Conservation (phyloP, 2,797 vertebrate species). For the Siniperca undulata region DNA sequence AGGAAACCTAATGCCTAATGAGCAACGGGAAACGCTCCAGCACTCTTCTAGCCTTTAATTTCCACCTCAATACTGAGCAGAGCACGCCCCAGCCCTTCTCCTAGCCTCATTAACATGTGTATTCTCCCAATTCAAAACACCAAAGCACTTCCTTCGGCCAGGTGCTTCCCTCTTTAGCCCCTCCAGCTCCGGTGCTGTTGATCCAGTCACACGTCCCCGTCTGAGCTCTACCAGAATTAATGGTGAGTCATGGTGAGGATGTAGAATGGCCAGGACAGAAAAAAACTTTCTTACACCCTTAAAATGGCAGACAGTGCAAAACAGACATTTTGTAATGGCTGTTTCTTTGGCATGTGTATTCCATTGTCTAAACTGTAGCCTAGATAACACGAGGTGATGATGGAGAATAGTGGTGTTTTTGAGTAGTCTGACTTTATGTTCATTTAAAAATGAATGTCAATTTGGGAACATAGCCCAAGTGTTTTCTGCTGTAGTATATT, state of each 20-base stretch:
- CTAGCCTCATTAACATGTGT: slow-evolving; percentile 81
- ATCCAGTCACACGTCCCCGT: slow-evolving; percentile 66
- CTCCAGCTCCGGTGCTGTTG: slow-evolving; percentile 56
- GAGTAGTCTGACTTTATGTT: not conserved
- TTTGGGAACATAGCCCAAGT: not conserved
- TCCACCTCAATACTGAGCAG: slow-evolving; percentile 81
- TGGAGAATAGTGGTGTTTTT: not conserved
- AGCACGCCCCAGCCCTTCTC: slow-evolving; percentile 73
- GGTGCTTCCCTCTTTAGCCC: slow-evolving; percentile 80
- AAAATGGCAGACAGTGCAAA: slow-evolving; percentile 43
- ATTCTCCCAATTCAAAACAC: slow-evolving; percentile 78
- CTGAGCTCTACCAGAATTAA: slow-evolving; percentile 63
- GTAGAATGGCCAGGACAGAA: slow-evolving; percentile 43
- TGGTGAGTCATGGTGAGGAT: slow-evolving; percentile 72
- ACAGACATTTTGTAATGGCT: slow-evolving; percentile 58
- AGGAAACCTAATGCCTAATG: slow-evolving; percentile 83
- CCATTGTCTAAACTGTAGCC: slow-evolving; percentile 26
- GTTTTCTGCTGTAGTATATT: not conserved
- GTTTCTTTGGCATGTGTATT: slow-evolving; percentile 10
- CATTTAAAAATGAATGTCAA: not conserved
- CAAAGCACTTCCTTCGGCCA: slow-evolving; percentile 78
- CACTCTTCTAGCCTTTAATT: slow-evolving; percentile 78
- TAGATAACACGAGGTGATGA: slow-evolving; percentile 5
- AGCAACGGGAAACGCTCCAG: slow-evolving; percentile 82
- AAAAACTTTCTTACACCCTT: slow-evolving; percentile 60